Base-by-base conservation (phyloP, 2,888 invertebrate genomes). In the Melieria crassipennis region DNA sequence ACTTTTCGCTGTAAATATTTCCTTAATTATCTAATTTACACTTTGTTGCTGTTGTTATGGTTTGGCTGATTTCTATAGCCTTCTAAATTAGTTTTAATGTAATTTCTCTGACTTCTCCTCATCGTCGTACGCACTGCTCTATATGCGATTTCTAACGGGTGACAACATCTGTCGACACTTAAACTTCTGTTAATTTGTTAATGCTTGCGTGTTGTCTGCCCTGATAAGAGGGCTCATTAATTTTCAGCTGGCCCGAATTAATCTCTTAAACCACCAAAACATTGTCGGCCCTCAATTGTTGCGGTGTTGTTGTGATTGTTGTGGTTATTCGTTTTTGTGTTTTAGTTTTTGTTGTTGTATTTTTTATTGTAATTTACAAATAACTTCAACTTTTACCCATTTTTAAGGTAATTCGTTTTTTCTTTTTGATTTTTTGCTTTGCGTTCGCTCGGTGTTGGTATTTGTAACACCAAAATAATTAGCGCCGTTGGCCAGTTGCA, bases 391-490 rank as follows among this genome's bases (percentile, higher is more conserved):
- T 45, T 60, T 11, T 43, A 60, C 52, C 52, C 52, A 52, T 52
- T 50, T 50, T 50, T 50, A 3, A 50, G 50, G 50, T 50, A 50
- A 50, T 50, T 50, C 11, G 11, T 4, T 52, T 52, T 52, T 52
- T 52, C 52, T 6, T 52, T 13, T 52, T 52, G 11, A 11, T n/a
- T 52, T 52, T 52, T 52, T 5, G 6, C 13, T 6, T 52, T 52
- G 52, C 13, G 11, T 52, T 52, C 5, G 6, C n/a, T 52, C 4
- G 11, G 11, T 52, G 11, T 52, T 52, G 2, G 5, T 52, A n/a
- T 52, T 52, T 52, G 11, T 52, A n/a, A n/a, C 11, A 52, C 13
- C n/a, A 52, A 52, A 52, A 52, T 52, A 52, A 52, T 52, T 52
- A 52, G 9, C 52, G 7, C 52, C 52, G 9, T 52, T 4, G 52